These are phyloP conservation scores for Balaenoptera acutorostrata DNA, from an alignment of 2,113 vertebrate genomes.

Conservation along the genomic window DNA sequence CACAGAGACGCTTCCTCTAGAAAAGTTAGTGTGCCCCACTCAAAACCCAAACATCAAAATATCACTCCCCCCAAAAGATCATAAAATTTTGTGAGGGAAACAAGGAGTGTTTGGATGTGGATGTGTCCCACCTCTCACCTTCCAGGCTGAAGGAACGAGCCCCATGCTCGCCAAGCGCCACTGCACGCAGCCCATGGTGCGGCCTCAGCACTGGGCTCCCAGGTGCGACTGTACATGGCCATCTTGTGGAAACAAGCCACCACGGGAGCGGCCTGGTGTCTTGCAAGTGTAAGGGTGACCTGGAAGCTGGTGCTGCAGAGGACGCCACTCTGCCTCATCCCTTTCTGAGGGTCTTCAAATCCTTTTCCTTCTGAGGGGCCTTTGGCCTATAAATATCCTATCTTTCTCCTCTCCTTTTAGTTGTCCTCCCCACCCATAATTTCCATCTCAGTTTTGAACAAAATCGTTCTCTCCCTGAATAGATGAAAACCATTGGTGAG, in stretches of 20 bases:
- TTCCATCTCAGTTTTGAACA: constrained; percentile 39
- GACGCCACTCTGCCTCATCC: not conserved
- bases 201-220: not conserved
- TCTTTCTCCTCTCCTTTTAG: not conserved
- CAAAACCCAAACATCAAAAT: not conserved
- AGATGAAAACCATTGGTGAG: constrained; percentile 54
- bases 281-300: fast-evolving
- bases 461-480: constrained; percentile 29
- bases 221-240: not conserved
- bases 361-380: not conserved
- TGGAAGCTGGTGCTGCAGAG: not conserved
- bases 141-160: constrained; percentile 48
- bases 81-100: not conserved
- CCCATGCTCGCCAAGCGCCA: not conserved
- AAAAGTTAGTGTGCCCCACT: not conserved
- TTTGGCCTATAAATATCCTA: not conserved
- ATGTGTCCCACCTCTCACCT: constrained; percentile 49
- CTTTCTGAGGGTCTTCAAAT: not conserved
- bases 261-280: not conserved
- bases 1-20: not conserved
- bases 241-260: constrained; percentile 11
- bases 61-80: not conserved
- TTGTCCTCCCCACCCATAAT: not conserved
- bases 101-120: not conserved
- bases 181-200: not conserved